Base-by-base conservation (phyloP, 1,140 invertebrate genomes). In the Neodiprion virginianus region DNA sequence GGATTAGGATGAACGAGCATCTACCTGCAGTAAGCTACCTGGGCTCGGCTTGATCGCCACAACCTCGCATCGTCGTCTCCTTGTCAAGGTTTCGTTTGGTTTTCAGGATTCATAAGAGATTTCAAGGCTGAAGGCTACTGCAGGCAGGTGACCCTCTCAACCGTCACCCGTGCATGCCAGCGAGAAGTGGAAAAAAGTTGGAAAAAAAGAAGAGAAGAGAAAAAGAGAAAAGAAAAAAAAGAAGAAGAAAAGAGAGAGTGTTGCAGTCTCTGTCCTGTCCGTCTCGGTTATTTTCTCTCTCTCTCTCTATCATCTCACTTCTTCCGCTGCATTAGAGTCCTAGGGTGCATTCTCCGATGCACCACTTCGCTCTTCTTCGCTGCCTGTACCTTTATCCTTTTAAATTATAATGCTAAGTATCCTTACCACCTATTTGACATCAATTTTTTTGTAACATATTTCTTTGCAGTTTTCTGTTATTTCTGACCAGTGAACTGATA, bases 141-240 rank as follows among this genome's bases (percentile, higher is more conserved):
- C 28, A 40, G 28, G 28, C 73, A 65, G 61, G 73, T 73, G 75
- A 73, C 73, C 75, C 75, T 72, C 72, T 76, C 69, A 70, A 73
- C 75, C 75, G 75, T 69, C 75, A 72, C 73, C n/a, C 17, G 21
- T 71, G 70, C 70, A 71, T 70, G 61, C 75, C 75, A 53, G 73
- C 73, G 73, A 73, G 70, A 76, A 76, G 71, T 73, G 72, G 72
- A 76, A 75, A 67, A n/a, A 65, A 72, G 65, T 71, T 53, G 73
- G 67, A 76, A 73, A 73, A 73, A n/a, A 50, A 69, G 71, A 48
- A 66, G 47, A 72, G 48, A 50, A 74, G 8, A 76, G 10, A 50
- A 69, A 68, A 48, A 66, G 70, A 72, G 70, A 48, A 48, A 23
- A 49, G 48, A 50, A 74, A 3, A 48, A 40, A 21, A 67, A 67